Percentiles rank a stretch among this genome's conserved stretches.
Evolutionary conservation across 2,113 vertebrate genomes (phyloP).

Genomic region (Petroica traversi): DNA sequence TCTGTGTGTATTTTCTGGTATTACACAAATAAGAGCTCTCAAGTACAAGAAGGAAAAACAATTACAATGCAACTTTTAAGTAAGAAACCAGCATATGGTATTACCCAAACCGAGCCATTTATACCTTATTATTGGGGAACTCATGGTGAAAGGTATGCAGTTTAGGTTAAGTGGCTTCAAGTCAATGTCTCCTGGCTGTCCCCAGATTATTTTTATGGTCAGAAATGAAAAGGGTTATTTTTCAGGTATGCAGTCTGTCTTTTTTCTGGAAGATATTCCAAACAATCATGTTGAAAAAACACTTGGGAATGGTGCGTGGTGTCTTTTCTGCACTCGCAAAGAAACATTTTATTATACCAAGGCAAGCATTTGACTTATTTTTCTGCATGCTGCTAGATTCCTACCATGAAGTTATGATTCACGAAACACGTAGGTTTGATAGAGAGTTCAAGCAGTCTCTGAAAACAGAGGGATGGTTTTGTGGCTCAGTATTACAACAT

Average conservation of each 20-base stretch:
- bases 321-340: neutral
- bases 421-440: neutral
- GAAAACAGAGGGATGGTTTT: neutral
- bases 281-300: neutral
- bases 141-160: neutral
- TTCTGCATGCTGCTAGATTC: neutral
- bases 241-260: neutral
- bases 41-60: neutral
- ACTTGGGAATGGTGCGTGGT: neutral
- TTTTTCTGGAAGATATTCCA: neutral
- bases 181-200: neutral
- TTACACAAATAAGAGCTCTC: neutral
- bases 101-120: neutral
- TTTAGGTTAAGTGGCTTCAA: neutral
- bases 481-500: neutral
- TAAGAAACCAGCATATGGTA: neutral
- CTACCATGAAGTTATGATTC: neutral
- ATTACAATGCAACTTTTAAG: neutral
- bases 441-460: neutral
- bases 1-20: neutral
- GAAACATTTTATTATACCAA: neutral
- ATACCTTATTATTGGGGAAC: neutral
- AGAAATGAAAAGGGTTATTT: neutral
- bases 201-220: neutral
- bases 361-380: neutral